phyloP scores from a whole-genome alignment of 2,113 vertebrate genomes.

The Ciconia maguari region DNA sequence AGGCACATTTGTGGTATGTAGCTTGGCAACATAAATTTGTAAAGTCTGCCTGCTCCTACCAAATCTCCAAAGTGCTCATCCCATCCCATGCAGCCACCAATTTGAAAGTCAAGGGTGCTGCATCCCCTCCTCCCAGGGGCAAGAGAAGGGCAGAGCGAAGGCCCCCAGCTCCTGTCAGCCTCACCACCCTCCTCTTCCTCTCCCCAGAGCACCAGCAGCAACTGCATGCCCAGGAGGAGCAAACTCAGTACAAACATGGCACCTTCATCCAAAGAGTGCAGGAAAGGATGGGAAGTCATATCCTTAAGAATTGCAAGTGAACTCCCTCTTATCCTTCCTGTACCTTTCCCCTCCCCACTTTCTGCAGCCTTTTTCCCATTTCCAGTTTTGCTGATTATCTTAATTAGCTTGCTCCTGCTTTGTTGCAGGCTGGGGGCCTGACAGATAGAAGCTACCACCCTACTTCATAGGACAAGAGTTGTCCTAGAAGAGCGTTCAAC shows the following conservation, averaged over 20 bases:
- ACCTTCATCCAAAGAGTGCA: not conserved
- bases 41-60: not conserved
- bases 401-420: not conserved
- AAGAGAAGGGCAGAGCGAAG: not conserved
- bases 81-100: not conserved
- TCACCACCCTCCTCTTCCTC: not conserved
- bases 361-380: accelerated
- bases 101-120: not conserved
- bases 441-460: not conserved
- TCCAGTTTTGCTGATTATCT: not conserved
- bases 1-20: constrained; percentile 50
- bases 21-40: constrained; percentile 18
- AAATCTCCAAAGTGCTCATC: not conserved
- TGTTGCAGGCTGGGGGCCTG: accelerated
- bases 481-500: not conserved
- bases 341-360: not conserved
- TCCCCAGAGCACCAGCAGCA: not conserved
- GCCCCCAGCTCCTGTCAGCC: not conserved
- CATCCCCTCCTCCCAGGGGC: not conserved
- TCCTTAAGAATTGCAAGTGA: not conserved
- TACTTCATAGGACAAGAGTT: not conserved
- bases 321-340: not conserved
- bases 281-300: not conserved
- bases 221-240: not conserved
- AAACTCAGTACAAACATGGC: not conserved